Conservation (phyloP, 92 coral and sea anemone species). For the Metridium senile region DNA sequence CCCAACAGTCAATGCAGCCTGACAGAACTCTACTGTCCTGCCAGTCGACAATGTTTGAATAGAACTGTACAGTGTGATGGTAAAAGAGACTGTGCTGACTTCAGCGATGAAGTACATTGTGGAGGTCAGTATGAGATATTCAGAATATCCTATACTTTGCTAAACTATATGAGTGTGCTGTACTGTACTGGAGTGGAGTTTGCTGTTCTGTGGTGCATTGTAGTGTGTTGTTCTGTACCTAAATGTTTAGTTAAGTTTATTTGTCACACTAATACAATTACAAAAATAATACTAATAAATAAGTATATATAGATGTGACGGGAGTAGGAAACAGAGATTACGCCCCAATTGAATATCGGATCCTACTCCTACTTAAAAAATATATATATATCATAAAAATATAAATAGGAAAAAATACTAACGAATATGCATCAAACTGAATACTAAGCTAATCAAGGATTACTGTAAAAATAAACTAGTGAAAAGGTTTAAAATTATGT, state of each 20-base stretch:
- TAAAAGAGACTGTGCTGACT: constrained; percentile 66
- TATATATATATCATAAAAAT: not conserved
- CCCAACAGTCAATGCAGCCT: constrained; percentile 58
- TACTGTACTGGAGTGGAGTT: not conserved
- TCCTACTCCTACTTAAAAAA: no score
- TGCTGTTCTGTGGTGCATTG: not conserved
- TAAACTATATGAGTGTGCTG: not conserved
- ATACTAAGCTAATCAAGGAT: no score
- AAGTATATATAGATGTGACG: no score
- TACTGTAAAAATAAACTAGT: no score
- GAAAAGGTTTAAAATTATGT: no score
- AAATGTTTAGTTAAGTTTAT: not conserved
- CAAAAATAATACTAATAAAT: no score
- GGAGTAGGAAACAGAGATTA: no score
- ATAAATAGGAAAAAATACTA: not conserved
- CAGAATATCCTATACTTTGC: not conserved
- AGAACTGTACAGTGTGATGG: constrained; percentile 80
- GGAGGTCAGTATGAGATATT: constrained; percentile 14
- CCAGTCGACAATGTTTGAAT: constrained; percentile 51
- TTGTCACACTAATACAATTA: no score
- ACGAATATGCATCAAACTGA: no score
- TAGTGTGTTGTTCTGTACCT: not conserved
- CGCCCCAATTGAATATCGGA: no score
- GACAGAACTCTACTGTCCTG: constrained; percentile 69
- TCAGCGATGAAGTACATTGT: constrained; percentile 85